phyloP scores from a whole-genome alignment of 2,797 vertebrate species.

The Chaetophractus vellerosus region DNA sequence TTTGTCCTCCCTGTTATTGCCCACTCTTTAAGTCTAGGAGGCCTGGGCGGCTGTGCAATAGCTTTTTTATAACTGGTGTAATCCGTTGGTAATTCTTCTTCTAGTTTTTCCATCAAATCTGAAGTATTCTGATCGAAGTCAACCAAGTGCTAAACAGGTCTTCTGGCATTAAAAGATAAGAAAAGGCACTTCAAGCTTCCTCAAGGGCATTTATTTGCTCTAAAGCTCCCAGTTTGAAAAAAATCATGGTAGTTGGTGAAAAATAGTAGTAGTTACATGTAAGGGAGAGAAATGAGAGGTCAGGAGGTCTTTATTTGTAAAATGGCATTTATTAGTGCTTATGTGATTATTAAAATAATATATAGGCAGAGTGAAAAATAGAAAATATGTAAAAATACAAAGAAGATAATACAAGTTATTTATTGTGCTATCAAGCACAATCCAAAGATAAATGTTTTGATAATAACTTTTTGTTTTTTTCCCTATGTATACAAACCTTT shows the following conservation, averaged over 20 bases:
- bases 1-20: too few species aligned
- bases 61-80: background rate
- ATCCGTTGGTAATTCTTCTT: constrained; percentile 5
- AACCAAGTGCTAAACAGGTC: background rate
- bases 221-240: constrained; percentile 21
- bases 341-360: constrained; percentile 45
- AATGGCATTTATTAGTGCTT: background rate
- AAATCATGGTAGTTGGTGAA: background rate
- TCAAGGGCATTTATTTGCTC: background rate
- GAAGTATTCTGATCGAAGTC: constrained; percentile 35
- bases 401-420: constrained; percentile 5
- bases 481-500: background rate
- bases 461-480: constrained; percentile 11
- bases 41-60: background rate
- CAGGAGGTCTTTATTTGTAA: background rate
- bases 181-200: background rate
- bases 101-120: constrained; percentile 46
- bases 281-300: background rate
- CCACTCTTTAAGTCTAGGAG: background rate
- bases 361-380: background rate
- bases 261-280: background rate
- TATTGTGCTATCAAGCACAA: background rate
- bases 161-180: constrained; percentile 15
- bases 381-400: background rate
- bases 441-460: constrained; percentile 13